Conservation (phyloP, 2,888 invertebrate genomes). For the Drosophila niveifrons region DNA sequence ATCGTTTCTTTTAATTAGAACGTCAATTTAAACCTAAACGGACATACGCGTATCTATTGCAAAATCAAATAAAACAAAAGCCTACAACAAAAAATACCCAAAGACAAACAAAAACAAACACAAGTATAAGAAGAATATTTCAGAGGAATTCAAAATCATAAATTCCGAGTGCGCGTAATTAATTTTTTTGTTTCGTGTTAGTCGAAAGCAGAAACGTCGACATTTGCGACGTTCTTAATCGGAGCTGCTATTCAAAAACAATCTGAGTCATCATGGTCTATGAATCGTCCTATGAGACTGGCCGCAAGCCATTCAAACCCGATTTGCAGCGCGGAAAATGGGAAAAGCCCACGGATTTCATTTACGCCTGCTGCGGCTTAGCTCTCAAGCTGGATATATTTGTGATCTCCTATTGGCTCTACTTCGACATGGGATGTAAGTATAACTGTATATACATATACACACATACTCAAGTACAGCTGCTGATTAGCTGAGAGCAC, state of each 20-base stretch:
- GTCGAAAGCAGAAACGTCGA: slow-evolving; percentile 2
- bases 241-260: background rate
- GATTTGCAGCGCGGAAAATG: slow-evolving; percentile 88
- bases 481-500: background rate
- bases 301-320: slow-evolving; percentile 82
- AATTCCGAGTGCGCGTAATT: slow-evolving; percentile 6
- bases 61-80: slow-evolving; percentile 22
- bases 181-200: background rate
- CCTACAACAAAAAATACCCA: slow-evolving; percentile 4
- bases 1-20: slow-evolving; percentile 77
- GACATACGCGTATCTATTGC: slow-evolving; percentile 30
- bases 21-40: slow-evolving; percentile 60
- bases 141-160: background rate
- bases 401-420: slow-evolving; percentile 87
- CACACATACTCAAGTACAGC: background rate
- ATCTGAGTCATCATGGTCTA: slow-evolving; percentile 70
- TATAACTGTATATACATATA: slow-evolving; percentile 21
- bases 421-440: slow-evolving; percentile 79
- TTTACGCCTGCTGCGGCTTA: slow-evolving; percentile 92
- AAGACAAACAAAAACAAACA: slow-evolving; percentile 1
- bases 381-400: slow-evolving; percentile 93
- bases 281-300: slow-evolving; percentile 82
- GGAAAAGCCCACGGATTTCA: slow-evolving; percentile 91
- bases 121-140: background rate
- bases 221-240: background rate